A percentile compares a stretch with the other conserved stretches of the same genome.
phyloP scores from a whole-genome alignment of 2,113 vertebrate species.

The Crotophaga sulcirostris region DNA sequence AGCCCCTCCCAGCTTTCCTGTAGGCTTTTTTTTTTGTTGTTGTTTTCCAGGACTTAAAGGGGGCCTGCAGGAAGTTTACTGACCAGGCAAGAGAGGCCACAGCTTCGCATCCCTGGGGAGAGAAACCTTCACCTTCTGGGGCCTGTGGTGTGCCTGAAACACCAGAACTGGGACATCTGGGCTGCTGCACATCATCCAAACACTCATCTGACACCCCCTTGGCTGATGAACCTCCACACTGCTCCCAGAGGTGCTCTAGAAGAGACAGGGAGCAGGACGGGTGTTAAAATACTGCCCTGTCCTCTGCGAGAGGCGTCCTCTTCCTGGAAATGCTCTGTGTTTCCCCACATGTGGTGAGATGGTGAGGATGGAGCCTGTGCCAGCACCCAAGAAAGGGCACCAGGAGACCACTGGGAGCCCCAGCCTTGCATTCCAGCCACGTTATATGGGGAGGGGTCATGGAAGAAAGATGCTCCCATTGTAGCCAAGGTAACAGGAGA shows the following conservation, averaged over 20 bases:
- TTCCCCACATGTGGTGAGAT: neutral
- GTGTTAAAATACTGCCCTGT: neutral
- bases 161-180: neutral
- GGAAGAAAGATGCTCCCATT: neutral
- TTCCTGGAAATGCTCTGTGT: fast-evolving
- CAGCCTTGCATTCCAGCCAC: fast-evolving
- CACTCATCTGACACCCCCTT: neutral
- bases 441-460: neutral
- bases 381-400: neutral
- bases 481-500: neutral
- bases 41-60: no score
- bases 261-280: neutral
- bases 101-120: neutral
- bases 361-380: neutral
- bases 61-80: neutral
- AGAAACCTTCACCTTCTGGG: neutral
- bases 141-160: neutral
- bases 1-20: no score
- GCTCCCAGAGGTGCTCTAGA: neutral
- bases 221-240: fast-evolving
- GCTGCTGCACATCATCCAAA: neutral
- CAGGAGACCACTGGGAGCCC: fast-evolving
- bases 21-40: no score
- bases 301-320: neutral
- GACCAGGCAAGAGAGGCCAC: neutral